Base-by-base conservation (phyloP, 2,888 invertebrate genomes). In the Acleris cristana region DNA sequence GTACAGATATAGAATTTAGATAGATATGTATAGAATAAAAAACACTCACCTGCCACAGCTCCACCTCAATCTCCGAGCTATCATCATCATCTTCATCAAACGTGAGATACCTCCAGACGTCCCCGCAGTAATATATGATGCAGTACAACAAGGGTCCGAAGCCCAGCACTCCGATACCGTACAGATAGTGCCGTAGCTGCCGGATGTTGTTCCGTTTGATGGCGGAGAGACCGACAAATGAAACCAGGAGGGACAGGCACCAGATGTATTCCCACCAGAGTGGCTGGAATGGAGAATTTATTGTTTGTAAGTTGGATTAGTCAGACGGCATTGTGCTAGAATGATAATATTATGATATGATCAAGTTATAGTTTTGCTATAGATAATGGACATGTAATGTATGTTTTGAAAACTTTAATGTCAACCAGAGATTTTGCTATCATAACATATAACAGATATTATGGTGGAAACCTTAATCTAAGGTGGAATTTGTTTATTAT, bases 241-340 rank as follows among this genome's bases (percentile, higher is more conserved):
- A 97, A 49, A 97, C 94, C 44, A 97, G 86, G 66, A 98, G 91
- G 76, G 98, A 98, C 23, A 95, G 88, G 74, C 97, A 95, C 98
- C 99, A 99, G 77, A 97, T 94, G 87, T 98, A 99, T 88, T 99
- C 99, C 99, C 99, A 99, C 90, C 95, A 95, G 56, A 97, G 89
- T 2, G 98, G 97, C 95, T 96, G 90, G 64, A 94, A 94, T 2
- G 14, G 40, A 40, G 40, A 40, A 14, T 40, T 14, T 34, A 34
- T 10, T 34, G 10, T 34, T 34, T 34, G 10, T 3, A 10, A 34
- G 3, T 34, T 34, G 10, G 10, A 8, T 30, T 30, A 10, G 30
- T 26, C 30, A 30, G 8, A 30, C 8, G 8, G 3, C 30, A 30
- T 30, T 30, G 7, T 30, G 30, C 30, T 30, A 2, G 30, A 34